A percentile compares a stretch with the other conserved stretches of the same genome.
Evolutionary conservation across 2,888 invertebrate species (phyloP).

Genomic region (Eucera pruinosa): DNA sequence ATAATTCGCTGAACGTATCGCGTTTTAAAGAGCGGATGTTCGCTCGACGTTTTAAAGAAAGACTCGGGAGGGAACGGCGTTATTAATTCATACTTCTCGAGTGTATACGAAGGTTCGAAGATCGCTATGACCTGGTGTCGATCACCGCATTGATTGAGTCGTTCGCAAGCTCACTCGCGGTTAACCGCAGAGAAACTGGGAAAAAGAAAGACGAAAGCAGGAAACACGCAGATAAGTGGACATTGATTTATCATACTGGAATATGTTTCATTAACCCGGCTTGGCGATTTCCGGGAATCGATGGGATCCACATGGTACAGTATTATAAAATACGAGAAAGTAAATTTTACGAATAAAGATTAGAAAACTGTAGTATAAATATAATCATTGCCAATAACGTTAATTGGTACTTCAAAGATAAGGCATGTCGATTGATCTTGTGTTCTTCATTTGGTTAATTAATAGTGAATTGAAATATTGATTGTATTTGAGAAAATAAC

Average conservation of each 20-base stretch:
- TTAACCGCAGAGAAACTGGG: neutral
- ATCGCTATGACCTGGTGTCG: slow-evolving; percentile 36
- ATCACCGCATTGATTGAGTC: slow-evolving; percentile 18
- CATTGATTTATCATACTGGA: neutral
- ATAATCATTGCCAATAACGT: too few relatives aligned
- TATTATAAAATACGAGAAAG: too few relatives aligned
- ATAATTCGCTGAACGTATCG: slow-evolving; percentile 45
- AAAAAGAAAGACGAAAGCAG: neutral
- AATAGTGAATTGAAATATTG: too few relatives aligned
- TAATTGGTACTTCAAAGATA: too few relatives aligned
- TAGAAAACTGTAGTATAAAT: too few relatives aligned
- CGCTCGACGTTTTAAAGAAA: neutral
- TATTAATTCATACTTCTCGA: slow-evolving; percentile 47
- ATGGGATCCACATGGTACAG: too few relatives aligned
- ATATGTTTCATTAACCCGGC: too few relatives aligned
- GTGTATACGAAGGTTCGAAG: slow-evolving; percentile 31
- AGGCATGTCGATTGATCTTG: too few relatives aligned
- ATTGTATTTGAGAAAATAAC: too few relatives aligned
- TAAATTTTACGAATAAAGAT: too few relatives aligned
- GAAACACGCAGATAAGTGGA: neutral
- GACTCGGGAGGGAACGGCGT: slow-evolving; percentile 15
- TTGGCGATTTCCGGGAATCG: too few relatives aligned
- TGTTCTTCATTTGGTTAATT: too few relatives aligned
- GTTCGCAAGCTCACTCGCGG: neutral
- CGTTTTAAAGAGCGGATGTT: slow-evolving; percentile 3